phyloP scores from a whole-genome alignment of 2,113 vertebrate species.

The Tragelaphus buxtoni region DNA sequence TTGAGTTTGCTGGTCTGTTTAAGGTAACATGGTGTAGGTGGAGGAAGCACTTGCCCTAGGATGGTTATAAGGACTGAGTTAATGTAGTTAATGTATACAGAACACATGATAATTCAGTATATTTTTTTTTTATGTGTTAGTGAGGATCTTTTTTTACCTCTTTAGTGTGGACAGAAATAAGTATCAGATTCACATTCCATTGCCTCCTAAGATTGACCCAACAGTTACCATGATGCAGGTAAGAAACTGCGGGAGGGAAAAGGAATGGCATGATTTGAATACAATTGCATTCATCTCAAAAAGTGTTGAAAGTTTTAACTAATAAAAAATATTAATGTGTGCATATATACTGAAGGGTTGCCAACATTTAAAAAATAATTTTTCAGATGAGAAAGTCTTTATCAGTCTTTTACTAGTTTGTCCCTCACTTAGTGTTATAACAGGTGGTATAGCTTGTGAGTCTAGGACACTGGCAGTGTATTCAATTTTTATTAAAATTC shows the following conservation, averaged over 20 bases:
- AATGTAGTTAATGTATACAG: neutral
- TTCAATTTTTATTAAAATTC: neutral
- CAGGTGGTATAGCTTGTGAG: neutral
- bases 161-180: conserved; percentile 98
- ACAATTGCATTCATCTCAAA: neutral
- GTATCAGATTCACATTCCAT: conserved; percentile 98
- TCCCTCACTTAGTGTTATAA: neutral
- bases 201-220: conserved; percentile 98
- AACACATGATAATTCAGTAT: neutral
- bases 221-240: conserved; percentile 99
- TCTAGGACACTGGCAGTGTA: neutral
- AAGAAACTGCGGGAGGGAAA: conserved; percentile 22
- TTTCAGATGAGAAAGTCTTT: neutral
- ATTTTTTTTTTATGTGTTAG: neutral
- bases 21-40: neutral
- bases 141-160: conserved; percentile 46
- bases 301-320: neutral
- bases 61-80: neutral
- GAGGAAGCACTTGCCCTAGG: neutral
- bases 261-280: neutral
- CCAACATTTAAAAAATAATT: neutral
- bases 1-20: neutral
- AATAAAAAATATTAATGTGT: neutral
- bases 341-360: neutral
- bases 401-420: neutral